Evolutionary conservation across 2,113 vertebrate species (phyloP), one percentile per base, ranked within the genome.

Genomic region (Aspiorhynchus laticeps): DNA sequence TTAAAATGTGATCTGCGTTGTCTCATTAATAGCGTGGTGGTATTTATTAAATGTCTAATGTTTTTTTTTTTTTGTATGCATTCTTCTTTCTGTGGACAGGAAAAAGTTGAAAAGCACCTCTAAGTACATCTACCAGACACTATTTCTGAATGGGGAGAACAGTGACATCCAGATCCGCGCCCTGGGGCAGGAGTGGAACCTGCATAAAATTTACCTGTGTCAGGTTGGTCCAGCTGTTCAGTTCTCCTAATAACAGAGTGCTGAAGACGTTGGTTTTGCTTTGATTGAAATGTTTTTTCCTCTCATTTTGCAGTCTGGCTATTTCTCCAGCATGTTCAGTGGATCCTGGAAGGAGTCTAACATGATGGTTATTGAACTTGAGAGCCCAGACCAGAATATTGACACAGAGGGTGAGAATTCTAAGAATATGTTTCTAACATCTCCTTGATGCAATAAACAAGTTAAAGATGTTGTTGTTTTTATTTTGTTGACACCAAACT

Each of bases 311-410:
- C 84, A 99, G 98, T 99, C 98, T 5, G 98, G 98, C 24, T 99
- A 99, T 94, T 99, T 99, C 91, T 98, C 97, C 92, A 99, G 98
- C 91, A 99, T 99, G 98, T 99, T 99, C 95, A 98, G 98, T 65
- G 98, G 98, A 43, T 98, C 97, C 74, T 99, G 98, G 98, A 99
- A 96, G 89, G 98, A 99, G 91, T 99, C 98, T 26, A 97, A 91
- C 91, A 99, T 99, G 97, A 96, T 95, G 88, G 93, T 94, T 89
- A 98, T 99, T 87, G 96, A 97, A 92, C 81, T 99, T 92, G 97
- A 99, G 93, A 99, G 99, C 90, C 98, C 98, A 2, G 98, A 99
- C 91, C 97, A 98, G 93, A 99, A 98, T 90, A 99, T 99, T 84
- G 98, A 99, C 91, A 92, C 96, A 71, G 97, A 99, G 95, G 98